These are phyloP conservation scores for Euphonia xanthogaster DNA, from an alignment of 2,797 vertebrate species.

Conservation along the genomic window DNA sequence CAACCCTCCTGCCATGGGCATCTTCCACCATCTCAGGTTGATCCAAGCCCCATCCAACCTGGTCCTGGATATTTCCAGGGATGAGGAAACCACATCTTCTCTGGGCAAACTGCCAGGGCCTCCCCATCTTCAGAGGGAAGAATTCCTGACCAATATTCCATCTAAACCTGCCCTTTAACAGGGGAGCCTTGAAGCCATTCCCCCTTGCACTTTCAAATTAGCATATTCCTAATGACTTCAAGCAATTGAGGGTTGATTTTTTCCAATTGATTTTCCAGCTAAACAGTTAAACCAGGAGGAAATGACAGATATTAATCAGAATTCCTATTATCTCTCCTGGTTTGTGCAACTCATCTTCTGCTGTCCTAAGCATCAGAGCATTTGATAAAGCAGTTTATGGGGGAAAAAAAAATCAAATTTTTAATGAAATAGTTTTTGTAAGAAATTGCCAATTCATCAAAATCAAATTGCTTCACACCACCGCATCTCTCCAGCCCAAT, in stretches of 20 bases:
- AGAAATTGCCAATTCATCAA: constrained; percentile 44
- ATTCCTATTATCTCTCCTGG: not conserved
- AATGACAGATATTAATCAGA: constrained; percentile 20
- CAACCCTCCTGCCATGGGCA: not conserved
- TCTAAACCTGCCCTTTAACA: not conserved
- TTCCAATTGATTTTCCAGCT: not conserved
- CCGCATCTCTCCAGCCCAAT: not conserved
- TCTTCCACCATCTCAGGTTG: not conserved
- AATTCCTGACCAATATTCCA: not conserved
- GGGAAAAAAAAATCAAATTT: not conserved
- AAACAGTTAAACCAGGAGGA: not conserved
- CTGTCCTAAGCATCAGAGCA: not conserved
- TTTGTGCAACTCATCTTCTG: not conserved
- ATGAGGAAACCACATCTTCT: not conserved
- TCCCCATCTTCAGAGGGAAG: not conserved
- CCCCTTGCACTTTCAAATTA: not conserved
- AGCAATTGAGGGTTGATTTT: not conserved
- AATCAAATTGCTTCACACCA: not conserved
- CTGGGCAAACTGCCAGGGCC: accelerated
- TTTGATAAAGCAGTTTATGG: not conserved
- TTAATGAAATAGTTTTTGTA: not conserved
- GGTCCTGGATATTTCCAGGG: not conserved
- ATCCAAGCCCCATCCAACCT: not conserved
- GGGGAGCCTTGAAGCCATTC: not conserved
- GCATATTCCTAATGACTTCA: not conserved